Conservation (phyloP, 1,140 invertebrate genomes). For the Neotoxoptera formosana region DNA sequence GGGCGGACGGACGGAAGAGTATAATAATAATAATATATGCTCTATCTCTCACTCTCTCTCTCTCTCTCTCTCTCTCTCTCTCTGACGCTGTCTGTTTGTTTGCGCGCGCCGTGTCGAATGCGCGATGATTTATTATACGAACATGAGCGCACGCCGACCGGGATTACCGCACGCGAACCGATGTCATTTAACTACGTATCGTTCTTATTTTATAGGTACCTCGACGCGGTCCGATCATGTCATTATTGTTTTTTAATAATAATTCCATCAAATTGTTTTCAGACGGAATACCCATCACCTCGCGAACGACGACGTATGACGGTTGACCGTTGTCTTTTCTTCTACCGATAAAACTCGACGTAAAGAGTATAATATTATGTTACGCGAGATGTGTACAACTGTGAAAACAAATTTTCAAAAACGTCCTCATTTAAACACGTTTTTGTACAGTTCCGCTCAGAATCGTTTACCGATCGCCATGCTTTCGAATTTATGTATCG, state of each 20-base stretch:
- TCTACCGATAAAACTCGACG: background rate
- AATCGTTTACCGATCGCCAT: background rate
- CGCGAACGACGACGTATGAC: background rate
- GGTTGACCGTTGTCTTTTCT: background rate
- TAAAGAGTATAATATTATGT: background rate
- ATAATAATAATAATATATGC: too few relatives aligned
- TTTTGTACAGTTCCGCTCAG: background rate
- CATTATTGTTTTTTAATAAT: background rate
- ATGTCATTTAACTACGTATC: too few relatives aligned
- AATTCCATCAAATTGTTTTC: background rate
- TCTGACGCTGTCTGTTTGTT: too few relatives aligned
- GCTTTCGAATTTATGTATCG: background rate
- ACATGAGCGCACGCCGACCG: too few relatives aligned
- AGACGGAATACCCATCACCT: too few relatives aligned
- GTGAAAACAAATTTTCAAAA: background rate
- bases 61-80: too few relatives aligned
- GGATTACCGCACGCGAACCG: too few relatives aligned
- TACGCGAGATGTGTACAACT: background rate
- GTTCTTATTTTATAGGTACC: too few relatives aligned
- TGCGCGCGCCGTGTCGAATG: too few relatives aligned
- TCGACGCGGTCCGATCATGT: background rate
- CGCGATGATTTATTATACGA: too few relatives aligned
- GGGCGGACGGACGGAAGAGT: background rate
- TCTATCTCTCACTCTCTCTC: background rate
- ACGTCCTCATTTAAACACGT: constrained; percentile 8